phyloP scores from a whole-genome alignment of 2,797 vertebrate genomes.

The Phoxinus dragarum region DNA sequence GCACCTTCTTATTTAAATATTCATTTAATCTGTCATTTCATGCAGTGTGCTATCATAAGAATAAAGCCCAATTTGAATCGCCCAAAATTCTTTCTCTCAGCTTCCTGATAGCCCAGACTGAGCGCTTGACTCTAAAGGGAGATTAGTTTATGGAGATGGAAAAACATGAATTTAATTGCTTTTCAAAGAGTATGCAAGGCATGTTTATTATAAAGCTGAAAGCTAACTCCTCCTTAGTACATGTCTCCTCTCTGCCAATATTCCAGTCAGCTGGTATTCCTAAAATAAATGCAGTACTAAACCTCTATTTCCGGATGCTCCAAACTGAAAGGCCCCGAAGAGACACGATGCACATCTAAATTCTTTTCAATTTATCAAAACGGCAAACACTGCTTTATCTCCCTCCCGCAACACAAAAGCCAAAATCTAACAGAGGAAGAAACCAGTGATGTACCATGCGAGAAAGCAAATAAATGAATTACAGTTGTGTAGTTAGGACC shows the following conservation, averaged over 20 bases:
- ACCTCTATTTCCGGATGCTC: constrained; percentile 18
- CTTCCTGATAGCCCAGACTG: constrained; percentile 13
- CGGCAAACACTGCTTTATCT: constrained; percentile 15
- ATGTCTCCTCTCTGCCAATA: not conserved
- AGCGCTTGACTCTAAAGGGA: constrained; percentile 23
- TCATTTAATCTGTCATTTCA: constrained; percentile 35
- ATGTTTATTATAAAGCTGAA: constrained; percentile 32
- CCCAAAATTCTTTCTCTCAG: not conserved
- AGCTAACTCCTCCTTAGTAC: constrained; percentile 13
- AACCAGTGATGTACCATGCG: not conserved
- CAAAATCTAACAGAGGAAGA: constrained; percentile 7
- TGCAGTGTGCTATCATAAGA: constrained; percentile 21
- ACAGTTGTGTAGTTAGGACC: not conserved
- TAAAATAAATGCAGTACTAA: constrained; percentile 20
- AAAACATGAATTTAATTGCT: constrained; percentile 35
- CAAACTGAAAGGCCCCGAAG: constrained; percentile 23
- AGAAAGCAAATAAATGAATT: constrained; percentile 17
- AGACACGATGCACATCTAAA: not conserved
- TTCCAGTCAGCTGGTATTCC: not conserved
- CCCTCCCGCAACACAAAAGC: not conserved
- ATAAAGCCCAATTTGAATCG: constrained; percentile 4
- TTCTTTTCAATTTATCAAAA: constrained; percentile 21
- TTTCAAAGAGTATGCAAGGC: constrained; percentile 31
- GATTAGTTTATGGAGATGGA: constrained; percentile 29
- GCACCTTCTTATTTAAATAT: constrained; percentile 44